Evolutionary conservation across 2,797 vertebrate genomes (phyloP), one percentile per base, ranked within the genome.

Genomic region (Sebastes steindachneri): DNA sequence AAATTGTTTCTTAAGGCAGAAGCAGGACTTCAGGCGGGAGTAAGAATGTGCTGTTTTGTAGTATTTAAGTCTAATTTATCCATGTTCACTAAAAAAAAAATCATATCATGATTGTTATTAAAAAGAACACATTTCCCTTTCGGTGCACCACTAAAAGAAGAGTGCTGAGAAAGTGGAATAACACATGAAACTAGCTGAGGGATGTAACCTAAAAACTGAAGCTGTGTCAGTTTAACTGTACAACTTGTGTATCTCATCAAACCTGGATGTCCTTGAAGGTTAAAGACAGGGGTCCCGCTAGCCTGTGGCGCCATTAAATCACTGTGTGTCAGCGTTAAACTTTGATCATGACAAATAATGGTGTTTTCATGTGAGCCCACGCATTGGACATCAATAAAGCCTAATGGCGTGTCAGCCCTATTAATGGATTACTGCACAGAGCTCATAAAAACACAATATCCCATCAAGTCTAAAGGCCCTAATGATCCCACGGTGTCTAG

Each of bases 391-490:
- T 94, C 92, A 89, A 94, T 95, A 95, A 93, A 95, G 84, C 86
- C 82, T 93, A 94, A 94, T 89, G 88, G 91, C 21, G 82, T 88
- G 93, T 88, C 92, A 92, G 85, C 79, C 79, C 84, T 90, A 93
- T 93, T 93, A 94, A 93, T 90, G 82, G 87, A 95, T 93, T 92
- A 94, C 87, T 84, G 89, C 90, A 82, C 80, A 86, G 86, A 92
- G 88, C 91, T 94, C 93, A 93, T 94, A 92, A 92, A 95, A 94
- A 93, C 89, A 94, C 91, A 90, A 92, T 90, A 90, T 92, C 89
- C 87, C 87, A 91, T 93, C 90, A 93, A 82, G 87, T 80, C 89
- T 82, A 85, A 89, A 91, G 88, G 82, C 69, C 84, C 88, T 94
- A 92, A 95, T 94, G 93, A 92, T 90, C 92, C 93, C 91, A 84